Evolutionary conservation across 2,888 invertebrate species (phyloP).

Genomic region (Netelia virgata): DNA sequence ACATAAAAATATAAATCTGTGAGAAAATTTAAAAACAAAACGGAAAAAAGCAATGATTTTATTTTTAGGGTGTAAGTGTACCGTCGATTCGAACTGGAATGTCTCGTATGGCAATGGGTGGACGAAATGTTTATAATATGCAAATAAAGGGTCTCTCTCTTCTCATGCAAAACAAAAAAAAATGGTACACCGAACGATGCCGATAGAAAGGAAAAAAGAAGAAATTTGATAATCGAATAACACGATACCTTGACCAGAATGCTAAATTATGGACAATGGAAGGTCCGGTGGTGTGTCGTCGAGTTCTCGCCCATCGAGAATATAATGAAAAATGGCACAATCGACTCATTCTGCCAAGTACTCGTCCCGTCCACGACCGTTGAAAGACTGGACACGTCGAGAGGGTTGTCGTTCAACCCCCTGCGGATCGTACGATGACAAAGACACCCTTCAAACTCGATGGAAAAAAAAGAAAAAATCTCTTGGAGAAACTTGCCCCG

Average conservation of each 20-base stretch:
- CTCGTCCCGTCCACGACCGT: slow-evolving; percentile 34
- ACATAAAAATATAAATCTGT: too few species aligned
- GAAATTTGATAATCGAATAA: background rate
- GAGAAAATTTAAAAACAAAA: too few species aligned
- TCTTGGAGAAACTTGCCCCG: slow-evolving; percentile 36
- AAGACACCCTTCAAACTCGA: background rate
- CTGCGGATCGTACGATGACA: slow-evolving; percentile 14
- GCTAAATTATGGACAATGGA: slow-evolving; percentile 16
- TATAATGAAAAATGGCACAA: background rate
- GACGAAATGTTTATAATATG: background rate
- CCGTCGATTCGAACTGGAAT: too few species aligned
- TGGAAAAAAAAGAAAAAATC: slow-evolving; percentile 29
- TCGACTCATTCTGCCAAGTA: background rate
- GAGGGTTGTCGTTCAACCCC: slow-evolving; percentile 46
- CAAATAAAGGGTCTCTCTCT: background rate
- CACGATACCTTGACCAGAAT: slow-evolving; percentile 24
- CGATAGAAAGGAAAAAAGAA: background rate
- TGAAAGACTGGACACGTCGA: slow-evolving; percentile 49
- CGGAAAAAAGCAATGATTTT: too few species aligned
- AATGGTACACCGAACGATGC: background rate
- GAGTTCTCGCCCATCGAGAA: background rate
- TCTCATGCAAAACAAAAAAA: background rate
- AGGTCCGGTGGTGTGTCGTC: background rate
- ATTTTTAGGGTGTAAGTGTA: too few species aligned
- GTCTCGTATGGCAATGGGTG: background rate